phyloP scores from a whole-genome alignment of 2,113 vertebrate species.

The Tenrec ecaudatus region DNA sequence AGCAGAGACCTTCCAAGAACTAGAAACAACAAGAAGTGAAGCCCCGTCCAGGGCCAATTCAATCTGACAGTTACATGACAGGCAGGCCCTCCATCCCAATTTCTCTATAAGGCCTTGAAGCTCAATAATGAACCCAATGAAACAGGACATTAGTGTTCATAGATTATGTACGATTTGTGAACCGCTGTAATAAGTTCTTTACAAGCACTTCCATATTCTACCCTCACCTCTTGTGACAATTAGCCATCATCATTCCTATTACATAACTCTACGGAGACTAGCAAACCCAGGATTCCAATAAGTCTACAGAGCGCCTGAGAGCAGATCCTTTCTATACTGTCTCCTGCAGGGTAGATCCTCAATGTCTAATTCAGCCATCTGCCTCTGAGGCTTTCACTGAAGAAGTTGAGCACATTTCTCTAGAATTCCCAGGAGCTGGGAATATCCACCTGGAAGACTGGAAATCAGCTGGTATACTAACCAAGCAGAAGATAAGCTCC shows the following conservation, averaged over 20 bases:
- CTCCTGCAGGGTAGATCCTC: neutral
- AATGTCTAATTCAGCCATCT: neutral
- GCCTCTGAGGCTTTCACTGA: neutral
- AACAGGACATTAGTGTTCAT: constrained; percentile 30
- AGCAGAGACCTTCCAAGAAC: neutral
- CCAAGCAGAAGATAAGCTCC: constrained; percentile 8
- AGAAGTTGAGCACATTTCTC: neutral
- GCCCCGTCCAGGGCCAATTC: neutral
- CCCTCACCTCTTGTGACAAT: constrained; percentile 8
- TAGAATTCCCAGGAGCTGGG: neutral
- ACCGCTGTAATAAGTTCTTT: neutral
- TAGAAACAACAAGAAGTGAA: neutral
- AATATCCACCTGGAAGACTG: neutral
- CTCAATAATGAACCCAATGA: neutral
- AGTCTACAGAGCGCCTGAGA: neutral
- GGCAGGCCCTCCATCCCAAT: neutral
- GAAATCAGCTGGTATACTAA: constrained; percentile 2
- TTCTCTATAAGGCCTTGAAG: constrained; percentile 11
- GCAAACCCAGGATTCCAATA: neutral
- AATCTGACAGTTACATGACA: neutral
- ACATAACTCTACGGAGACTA: neutral
- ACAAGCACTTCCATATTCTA: neutral
- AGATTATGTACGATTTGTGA: constrained; percentile 23
- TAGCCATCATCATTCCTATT: neutral
- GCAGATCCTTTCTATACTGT: neutral